A percentile compares a stretch with the other conserved stretches of the same genome.
Evolutionary conservation across 2,888 invertebrate genomes (phyloP).

Genomic region (Lasioglossum morio): DNA sequence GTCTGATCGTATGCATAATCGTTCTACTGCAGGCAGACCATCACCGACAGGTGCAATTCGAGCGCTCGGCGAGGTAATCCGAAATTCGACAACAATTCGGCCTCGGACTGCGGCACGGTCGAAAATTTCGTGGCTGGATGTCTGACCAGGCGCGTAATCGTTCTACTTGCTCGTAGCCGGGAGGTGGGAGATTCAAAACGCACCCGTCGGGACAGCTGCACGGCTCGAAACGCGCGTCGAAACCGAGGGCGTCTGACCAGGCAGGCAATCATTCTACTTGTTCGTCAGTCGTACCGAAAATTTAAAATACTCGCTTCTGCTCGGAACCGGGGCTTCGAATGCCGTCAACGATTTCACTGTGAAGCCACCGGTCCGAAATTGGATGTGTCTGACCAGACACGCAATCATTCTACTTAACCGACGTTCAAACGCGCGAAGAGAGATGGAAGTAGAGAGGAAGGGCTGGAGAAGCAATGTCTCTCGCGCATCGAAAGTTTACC

Average conservation of each 20-base stretch:
- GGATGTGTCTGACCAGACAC: constrained; percentile 2
- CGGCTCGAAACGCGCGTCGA: background rate
- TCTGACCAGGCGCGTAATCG: background rate
- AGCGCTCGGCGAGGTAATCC: background rate
- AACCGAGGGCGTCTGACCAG: background rate
- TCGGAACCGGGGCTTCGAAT: background rate
- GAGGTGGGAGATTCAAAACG: background rate
- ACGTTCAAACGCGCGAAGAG: background rate
- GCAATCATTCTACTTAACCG: constrained; percentile 6
- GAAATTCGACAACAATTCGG: background rate
- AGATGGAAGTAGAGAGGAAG: background rate
- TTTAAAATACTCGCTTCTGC: background rate
- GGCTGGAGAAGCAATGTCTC: background rate
- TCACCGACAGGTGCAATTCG: background rate
- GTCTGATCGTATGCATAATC: background rate
- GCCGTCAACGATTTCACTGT: background rate
- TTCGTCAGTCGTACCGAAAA: background rate
- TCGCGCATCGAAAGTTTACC: constrained; percentile 6
- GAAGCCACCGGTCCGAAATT: background rate
- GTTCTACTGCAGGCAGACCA: background rate
- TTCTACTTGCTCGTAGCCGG: background rate
- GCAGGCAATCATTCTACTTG: background rate
- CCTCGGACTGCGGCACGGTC: background rate
- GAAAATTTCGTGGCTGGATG: background rate
- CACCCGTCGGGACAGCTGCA: background rate